Percentiles rank a stretch among this genome's conserved stretches.
These are phyloP conservation scores for Melinaea marsaeus DNA, from an alignment of 2,888 invertebrate species.

Conservation along the genomic window DNA sequence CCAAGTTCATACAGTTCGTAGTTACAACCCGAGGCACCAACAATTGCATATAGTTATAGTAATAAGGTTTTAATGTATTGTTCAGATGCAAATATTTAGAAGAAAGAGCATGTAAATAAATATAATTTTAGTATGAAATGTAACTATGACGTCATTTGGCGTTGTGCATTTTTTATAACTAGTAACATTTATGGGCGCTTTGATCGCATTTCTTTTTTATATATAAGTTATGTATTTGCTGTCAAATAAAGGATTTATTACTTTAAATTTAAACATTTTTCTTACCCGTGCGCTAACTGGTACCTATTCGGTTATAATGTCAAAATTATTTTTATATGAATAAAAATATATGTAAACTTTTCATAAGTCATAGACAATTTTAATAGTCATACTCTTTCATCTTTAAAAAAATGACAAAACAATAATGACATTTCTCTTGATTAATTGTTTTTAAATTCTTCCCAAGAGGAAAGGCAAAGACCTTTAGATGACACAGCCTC, in stretches of 20 bases:
- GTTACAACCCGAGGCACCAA: conserved; percentile 45
- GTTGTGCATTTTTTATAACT: conserved; percentile 64
- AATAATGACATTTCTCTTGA: too few relatives aligned
- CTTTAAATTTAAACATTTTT: conserved; percentile 29
- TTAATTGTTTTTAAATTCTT: too few relatives aligned
- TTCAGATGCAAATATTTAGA: conserved; percentile 78
- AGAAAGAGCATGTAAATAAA: conserved; percentile 74
- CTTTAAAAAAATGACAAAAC: too few relatives aligned
- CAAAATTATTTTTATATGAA: conserved; percentile 30
- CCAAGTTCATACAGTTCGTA: conserved; percentile 32
- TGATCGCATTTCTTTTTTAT: conserved; percentile 40
- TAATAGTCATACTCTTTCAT: too few relatives aligned
- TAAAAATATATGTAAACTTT: not conserved
- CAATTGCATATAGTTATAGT: conserved; percentile 70
- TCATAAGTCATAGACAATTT: not conserved
- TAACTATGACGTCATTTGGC: conserved; percentile 49
- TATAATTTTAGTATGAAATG: conserved; percentile 50
- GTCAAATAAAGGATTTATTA: conserved; percentile 31
- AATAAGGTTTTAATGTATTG: conserved; percentile 75
- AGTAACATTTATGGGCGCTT: conserved; percentile 51
- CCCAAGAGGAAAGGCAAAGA: too few relatives aligned
- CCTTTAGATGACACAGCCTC: too few relatives aligned
- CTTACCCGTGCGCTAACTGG: conserved; percentile 35
- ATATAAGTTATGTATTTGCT: conserved; percentile 37
- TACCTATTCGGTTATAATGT: conserved; percentile 31